Percentiles rank a stretch among this genome's conserved stretches.
phyloP scores from a whole-genome alignment of 2,888 invertebrate genomes.

The Horisme vitalbata region DNA sequence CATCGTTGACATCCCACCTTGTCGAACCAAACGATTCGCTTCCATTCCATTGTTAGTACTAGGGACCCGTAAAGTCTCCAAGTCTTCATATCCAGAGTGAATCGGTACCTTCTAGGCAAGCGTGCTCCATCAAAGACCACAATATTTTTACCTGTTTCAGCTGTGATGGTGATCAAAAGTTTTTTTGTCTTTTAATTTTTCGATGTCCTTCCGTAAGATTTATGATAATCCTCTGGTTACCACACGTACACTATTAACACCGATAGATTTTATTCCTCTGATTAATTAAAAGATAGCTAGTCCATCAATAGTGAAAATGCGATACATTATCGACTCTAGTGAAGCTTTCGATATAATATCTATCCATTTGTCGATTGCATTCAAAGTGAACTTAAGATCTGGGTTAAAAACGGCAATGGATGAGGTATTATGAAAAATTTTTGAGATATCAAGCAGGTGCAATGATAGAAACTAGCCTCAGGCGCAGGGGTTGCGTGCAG shows the following conservation, averaged over 20 bases:
- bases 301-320: conserved; percentile 69
- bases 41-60: too few species aligned
- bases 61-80: too few species aligned
- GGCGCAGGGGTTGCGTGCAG: conserved; percentile 73
- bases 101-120: too few species aligned
- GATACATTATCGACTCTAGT: conserved; percentile 50
- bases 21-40: too few species aligned
- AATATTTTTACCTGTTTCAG: too few species aligned
- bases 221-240: conserved; percentile 24
- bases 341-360: conserved; percentile 42
- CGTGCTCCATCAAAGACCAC: too few species aligned
- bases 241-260: conserved; percentile 59
- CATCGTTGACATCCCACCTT: too few species aligned
- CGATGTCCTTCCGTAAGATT: background rate
- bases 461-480: conserved; percentile 63
- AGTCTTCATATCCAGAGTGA: too few species aligned
- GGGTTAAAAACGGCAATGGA: conserved; percentile 51
- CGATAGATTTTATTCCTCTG: conserved; percentile 71
- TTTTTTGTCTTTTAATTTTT: too few species aligned
- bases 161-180: too few species aligned
- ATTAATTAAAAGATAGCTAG: conserved; percentile 79
- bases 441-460: conserved; percentile 58
- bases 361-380: conserved; percentile 18
- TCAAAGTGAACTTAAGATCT: background rate
- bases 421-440: conserved; percentile 38